Percentiles rank a stretch among this genome's conserved stretches.
Conservation (phyloP, 2,888 invertebrate species). For the Cepaea hortensis region DNA sequence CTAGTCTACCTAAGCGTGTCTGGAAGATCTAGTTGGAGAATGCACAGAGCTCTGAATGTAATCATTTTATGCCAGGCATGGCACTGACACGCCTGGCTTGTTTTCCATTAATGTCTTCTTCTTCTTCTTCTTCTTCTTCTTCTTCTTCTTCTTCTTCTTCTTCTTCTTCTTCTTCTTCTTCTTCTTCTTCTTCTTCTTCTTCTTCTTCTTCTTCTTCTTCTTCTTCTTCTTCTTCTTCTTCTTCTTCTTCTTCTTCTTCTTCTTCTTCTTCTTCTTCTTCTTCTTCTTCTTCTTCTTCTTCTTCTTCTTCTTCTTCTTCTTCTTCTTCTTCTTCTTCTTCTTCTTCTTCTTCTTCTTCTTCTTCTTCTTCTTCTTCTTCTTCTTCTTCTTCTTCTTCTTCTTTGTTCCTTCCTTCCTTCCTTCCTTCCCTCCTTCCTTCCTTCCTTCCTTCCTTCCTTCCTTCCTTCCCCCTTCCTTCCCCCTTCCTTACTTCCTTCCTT, state of each 20-base stretch:
- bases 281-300: conserved; percentile 1
- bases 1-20: too few species aligned
- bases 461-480: background rate
- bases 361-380: conserved; percentile 4
- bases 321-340: background rate
- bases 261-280: background rate
- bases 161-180: background rate
- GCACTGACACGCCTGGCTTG: too few species aligned
- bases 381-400: background rate
- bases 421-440: background rate
- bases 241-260: conserved; percentile 1
- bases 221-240: background rate
- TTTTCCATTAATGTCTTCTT: background rate
- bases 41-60: too few species aligned
- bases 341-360: conserved; percentile 1
- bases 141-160: background rate
- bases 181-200: background rate
- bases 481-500: background rate
- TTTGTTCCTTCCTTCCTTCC: background rate
- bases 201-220: background rate
- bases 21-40: too few species aligned
- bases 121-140: background rate
- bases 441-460: background rate
- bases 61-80: too few species aligned
- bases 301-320: background rate